A percentile compares a stretch with the other conserved stretches of the same genome.
These are phyloP conservation scores for Heliconius himera DNA, from an alignment of 1,140 invertebrate genomes.

Conservation along the genomic window DNA sequence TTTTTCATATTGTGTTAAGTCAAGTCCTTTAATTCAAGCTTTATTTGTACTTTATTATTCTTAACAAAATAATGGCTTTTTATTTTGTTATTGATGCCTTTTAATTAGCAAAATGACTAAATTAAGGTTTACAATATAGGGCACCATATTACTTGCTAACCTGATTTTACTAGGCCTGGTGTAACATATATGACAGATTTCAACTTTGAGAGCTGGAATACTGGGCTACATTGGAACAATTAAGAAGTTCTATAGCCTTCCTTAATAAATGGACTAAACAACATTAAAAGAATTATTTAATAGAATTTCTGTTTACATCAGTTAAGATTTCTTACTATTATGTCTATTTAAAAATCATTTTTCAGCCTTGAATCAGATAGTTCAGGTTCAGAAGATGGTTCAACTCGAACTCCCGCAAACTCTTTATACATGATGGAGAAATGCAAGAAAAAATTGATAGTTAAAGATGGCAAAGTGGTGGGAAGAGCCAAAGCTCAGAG, in stretches of 20 bases:
- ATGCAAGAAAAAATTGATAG: conserved; percentile 88
- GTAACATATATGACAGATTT: no score
- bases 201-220: no score
- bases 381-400: conserved; percentile 82
- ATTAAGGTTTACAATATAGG: no score
- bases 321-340: background rate
- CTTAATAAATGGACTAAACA: no score
- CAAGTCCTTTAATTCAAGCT: background rate
- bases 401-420: conserved; percentile 77
- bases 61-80: no score
- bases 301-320: background rate
- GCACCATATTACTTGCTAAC: no score
- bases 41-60: background rate
- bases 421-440: conserved; percentile 90
- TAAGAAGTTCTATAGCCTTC: no score
- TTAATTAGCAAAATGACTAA: no score
- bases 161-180: no score
- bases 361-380: conserved; percentile 70
- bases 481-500: conserved; percentile 86
- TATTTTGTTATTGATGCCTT: no score
- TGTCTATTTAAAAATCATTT: background rate
- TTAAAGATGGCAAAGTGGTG: conserved; percentile 84
- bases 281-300: no score
- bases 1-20: background rate
- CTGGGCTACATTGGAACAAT: no score